Evolutionary conservation across 2,888 invertebrate genomes (phyloP).

Genomic region (Torymus aiolomorphi): DNA sequence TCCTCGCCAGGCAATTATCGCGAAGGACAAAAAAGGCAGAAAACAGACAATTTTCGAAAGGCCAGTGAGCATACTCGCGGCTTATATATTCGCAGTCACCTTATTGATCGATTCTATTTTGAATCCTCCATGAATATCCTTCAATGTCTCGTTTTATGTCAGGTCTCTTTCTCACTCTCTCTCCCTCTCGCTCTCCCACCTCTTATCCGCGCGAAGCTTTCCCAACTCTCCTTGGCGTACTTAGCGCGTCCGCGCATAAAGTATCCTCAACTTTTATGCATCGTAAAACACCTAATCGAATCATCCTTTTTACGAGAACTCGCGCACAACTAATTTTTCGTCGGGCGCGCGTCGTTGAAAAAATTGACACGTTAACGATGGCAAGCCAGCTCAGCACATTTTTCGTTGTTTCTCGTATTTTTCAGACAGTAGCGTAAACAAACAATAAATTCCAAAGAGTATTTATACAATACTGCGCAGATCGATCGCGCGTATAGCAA

Average conservation of each 20-base stretch:
- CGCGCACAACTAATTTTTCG: conserved; percentile 35
- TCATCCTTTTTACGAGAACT: conserved; percentile 23
- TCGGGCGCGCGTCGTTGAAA: not conserved
- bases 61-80: not conserved
- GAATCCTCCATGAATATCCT: conserved; percentile 36
- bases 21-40: not conserved
- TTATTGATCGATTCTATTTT: conserved; percentile 47
- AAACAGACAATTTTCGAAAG: conserved; percentile 5
- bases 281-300: conserved; percentile 49
- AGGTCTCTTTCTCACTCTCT: not conserved
- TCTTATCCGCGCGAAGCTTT: conserved; percentile 9
- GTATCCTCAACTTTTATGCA: conserved; percentile 44
- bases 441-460: too few species aligned
- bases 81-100: conserved; percentile 12
- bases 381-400: not conserved
- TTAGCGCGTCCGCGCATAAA: conserved; percentile 42
- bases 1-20: not conserved
- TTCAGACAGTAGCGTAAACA: not conserved
- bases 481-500: not conserved
- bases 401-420: not conserved
- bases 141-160: conserved; percentile 34
- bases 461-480: too few species aligned
- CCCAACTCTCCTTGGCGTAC: conserved; percentile 41
- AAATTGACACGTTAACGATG: not conserved
- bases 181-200: not conserved